Evolutionary conservation across 1,140 invertebrate species (phyloP), one percentile per base, ranked within the genome.

Genomic region (Drosophila ohnishii): DNA sequence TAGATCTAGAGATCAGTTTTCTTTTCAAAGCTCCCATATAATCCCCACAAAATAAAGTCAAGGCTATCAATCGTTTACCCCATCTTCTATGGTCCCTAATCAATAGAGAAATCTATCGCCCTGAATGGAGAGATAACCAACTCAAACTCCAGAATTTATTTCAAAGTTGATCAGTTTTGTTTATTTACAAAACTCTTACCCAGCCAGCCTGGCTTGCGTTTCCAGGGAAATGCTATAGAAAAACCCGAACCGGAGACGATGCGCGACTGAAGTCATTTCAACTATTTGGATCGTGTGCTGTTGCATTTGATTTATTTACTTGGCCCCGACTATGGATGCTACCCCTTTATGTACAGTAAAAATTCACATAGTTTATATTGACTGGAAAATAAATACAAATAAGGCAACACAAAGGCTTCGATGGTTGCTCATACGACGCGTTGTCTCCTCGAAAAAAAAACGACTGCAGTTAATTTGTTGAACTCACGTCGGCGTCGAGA

Each of bases 361-460:
- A 88, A 88, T 88, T 88, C 84, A 88, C 84, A 84, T 89, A 72
- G 84, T 80, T 88, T 88, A 84, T 88, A 88, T 88, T 88, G 84
- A 88, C 84, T 88, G 80, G 84, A 88, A 88, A 88, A 84, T 88
- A 88, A 88, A 88, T 88, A 88, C 84, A 88, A 88, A 88, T 88
- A 88, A 77, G 75, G 87, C 80, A 80, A 80, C 79, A 80, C 63
- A 82, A 83, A 69, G 61, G 50, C 45, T 40, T 50, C 53, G 42
- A 30, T 40, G 35, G 66, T 83, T 75, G 80, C 81, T 47, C 74
- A 84, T 84, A 84, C 81, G 81, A 70, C 81, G 60, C 74, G 81
- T 66, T 85, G 81, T 74, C 81, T 76, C 71, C 58, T 57, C 62
- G 9, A 39, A 28, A 28, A 28, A 28, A 28, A 28, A 32, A 39